Evolutionary conservation across 2,797 vertebrate species (phyloP), one percentile per base, ranked within the genome.

Genomic region (Carcharodon carcharias): DNA sequence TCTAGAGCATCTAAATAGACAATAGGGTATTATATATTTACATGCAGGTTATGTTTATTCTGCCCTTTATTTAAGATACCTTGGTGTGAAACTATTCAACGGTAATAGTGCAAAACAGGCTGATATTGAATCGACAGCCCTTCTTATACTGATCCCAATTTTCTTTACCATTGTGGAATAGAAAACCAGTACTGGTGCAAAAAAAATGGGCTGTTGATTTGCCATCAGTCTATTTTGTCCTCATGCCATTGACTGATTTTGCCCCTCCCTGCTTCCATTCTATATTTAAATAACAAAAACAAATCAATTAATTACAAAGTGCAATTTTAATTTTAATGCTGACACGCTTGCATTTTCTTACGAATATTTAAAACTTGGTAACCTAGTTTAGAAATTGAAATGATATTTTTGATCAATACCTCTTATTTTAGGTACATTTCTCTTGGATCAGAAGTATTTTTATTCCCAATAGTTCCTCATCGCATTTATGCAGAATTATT

Each of bases 401-500:
- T 92, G 6, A 92, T 21, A 63, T 56, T 28, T 95, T 56, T 95
- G n/a, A 31, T 54, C 18, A 14, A 67, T 12, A 73, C 31, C 28
- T 23, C 45, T n/a, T 11, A 95, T 95, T 95, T 77, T 69, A 45
- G 45, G 54, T 56, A 54, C 31, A 77, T n/a, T 54, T 77, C 69
- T 28, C 31, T 65, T 67, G 94, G 45, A 95, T 95, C 50, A 31
- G 54, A 95, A 77, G 28, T n/a, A 50, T 28, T 18, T 0, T 35
- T 73, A 56, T 95, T 58, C 31, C 31, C 58, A 95, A 95, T 71
- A 77, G 35, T 73, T 56, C 69, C 94, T 54, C 45, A 21, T 58
- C 11, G 71, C 94, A n/a, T 95, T 50, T 50, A 45, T 8, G 58
- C 50, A 95, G 94, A 56, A 95, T 95, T 95, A 56, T 77, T 95